Base-by-base conservation (phyloP, 1,140 invertebrate species). In the Hyles vespertilio region DNA sequence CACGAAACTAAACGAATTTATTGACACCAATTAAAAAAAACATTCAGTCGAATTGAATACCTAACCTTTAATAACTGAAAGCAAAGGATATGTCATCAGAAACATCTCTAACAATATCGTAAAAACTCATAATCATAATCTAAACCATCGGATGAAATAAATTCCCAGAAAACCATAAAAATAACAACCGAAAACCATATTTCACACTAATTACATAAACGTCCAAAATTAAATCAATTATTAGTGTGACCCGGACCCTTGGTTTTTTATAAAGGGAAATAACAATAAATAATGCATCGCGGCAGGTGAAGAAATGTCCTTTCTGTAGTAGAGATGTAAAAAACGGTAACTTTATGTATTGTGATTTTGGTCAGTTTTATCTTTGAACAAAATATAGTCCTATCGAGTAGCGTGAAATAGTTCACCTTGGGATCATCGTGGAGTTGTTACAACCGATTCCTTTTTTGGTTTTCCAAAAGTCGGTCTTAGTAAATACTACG, bases 171-270 rank as follows among this genome's bases (percentile, higher is more conserved):
- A 59, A 64, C 32, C 47, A 32, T 49, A 53, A 36, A 45, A 52
- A 65, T 45, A 50, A 11, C 52, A 51, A 53, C 46, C 59, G 51
- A 72, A 61, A 74, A 62, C 72, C 66, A 87, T 87, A 82, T 82
- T 84, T 87, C 80, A 84, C 81, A 77, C 73, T 82, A 82, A 87
- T 87, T 84, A 84, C 81, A 72, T 74, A 65, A 56, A 84, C 59
- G 79, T 85, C 81, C 77, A 63, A 68, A 79, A 84, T 79, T 79
- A 78, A 84, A 87, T 84, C 81, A 76, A 84, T 81, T 86, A 85
- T 59, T 40, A 60, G 34, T n/a, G 61, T 56, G 61, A 54, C 43
- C 52, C 11, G 52, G 11, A 11, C 12, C 45, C 33, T 22, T 34
- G 32, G 54, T 33, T 43, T 69, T 71, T 75, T 74, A 73, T 64